Conservation (phyloP, 2,797 vertebrate species). For the Australoheros facetus region DNA sequence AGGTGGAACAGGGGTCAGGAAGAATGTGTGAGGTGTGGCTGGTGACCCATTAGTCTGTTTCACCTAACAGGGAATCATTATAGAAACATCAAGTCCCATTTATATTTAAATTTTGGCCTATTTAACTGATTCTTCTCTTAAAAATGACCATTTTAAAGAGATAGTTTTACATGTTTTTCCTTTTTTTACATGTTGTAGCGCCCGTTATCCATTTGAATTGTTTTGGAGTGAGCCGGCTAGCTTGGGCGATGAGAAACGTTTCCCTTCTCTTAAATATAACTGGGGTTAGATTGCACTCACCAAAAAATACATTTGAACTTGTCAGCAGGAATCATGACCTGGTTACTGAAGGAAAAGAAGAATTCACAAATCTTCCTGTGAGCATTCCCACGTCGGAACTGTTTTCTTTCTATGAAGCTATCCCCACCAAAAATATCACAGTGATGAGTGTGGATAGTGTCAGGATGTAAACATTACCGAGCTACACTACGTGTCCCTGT, state of each 20-base stretch:
- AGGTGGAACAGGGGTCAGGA: constrained; percentile 69
- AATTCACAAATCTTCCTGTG: background rate
- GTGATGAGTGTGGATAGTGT: background rate
- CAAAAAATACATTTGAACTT: background rate
- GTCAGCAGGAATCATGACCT: background rate
- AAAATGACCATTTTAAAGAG: background rate
- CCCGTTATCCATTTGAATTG: background rate
- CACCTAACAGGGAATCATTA: constrained; percentile 55
- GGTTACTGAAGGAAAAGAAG: background rate
- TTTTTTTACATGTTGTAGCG: background rate
- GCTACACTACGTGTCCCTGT: background rate
- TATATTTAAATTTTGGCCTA: constrained; percentile 45
- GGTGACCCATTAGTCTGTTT: constrained; percentile 73
- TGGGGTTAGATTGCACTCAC: background rate
- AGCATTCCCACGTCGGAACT: accelerated
- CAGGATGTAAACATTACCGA: background rate
- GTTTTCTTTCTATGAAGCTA: background rate
- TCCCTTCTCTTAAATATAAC: background rate
- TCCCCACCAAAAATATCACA: background rate
- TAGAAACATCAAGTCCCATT: constrained; percentile 56
- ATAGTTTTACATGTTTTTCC: background rate
- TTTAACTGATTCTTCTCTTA: constrained; percentile 4
- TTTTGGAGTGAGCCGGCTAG: background rate
- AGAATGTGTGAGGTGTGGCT: constrained; percentile 77
- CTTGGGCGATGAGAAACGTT: background rate